These are phyloP conservation scores for Martes martes DNA, from an alignment of 2,113 vertebrate genomes.

Conservation along the genomic window DNA sequence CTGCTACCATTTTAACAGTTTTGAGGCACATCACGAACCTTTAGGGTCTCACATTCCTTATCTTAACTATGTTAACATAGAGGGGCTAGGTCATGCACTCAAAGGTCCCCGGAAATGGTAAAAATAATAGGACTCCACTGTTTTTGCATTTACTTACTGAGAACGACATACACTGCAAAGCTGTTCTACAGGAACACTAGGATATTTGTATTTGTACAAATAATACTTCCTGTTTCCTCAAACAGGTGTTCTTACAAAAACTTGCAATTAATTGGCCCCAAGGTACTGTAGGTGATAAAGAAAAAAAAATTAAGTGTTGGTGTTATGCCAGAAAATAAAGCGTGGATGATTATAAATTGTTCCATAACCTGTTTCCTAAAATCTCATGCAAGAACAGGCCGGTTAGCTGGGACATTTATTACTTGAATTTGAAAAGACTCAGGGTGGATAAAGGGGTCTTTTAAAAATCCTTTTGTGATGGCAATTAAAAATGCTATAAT, in stretches of 20 bases:
- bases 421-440: slow-evolving; percentile 25
- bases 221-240: neutral
- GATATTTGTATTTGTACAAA: neutral
- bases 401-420: slow-evolving; percentile 35
- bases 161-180: neutral
- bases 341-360: slow-evolving; percentile 22
- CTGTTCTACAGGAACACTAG: neutral
- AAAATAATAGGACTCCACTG: neutral
- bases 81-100: neutral
- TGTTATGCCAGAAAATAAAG: neutral
- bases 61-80: neutral
- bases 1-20: neutral
- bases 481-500: neutral
- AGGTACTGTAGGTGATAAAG: neutral
- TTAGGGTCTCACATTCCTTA: neutral
- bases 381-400: neutral
- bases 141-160: neutral
- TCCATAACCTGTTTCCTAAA: slow-evolving; percentile 18
- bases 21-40: neutral
- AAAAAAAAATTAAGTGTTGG: neutral
- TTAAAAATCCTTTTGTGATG: neutral
- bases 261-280: neutral
- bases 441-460: neutral
- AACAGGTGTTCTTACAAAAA: slow-evolving; percentile 6
- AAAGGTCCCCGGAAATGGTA: neutral